Evolutionary conservation across 1,140 invertebrate genomes (phyloP).

Genomic region (Drosophila parvula): DNA sequence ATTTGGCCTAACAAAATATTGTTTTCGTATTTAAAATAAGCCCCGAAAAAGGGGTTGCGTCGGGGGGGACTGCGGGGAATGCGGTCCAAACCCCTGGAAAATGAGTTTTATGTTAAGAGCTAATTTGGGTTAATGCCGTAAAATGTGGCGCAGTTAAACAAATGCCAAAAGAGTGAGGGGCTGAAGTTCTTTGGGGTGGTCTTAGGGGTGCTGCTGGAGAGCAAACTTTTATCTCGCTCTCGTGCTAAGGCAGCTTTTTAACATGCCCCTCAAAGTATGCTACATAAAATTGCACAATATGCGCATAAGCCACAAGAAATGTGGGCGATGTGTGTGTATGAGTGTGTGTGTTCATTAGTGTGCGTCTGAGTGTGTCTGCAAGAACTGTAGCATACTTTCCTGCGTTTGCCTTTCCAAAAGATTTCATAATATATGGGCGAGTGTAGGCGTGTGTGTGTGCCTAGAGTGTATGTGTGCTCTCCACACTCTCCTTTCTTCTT

Average conservation of each 20-base stretch:
- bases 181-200: neutral
- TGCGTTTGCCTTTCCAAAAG: slow-evolving; percentile 51
- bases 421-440: slow-evolving; percentile 56
- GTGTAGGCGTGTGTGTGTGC: slow-evolving; percentile 9
- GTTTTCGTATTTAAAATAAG: slow-evolving; percentile 45
- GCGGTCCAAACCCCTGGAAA: slow-evolving; percentile 52
- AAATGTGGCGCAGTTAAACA: slow-evolving; percentile 78
- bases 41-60: slow-evolving; percentile 20
- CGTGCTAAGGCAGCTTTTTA: slow-evolving; percentile 56
- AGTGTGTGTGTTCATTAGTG: slow-evolving; percentile 40
- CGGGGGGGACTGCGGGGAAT: slow-evolving; percentile 1
- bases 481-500: neutral
- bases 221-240: slow-evolving; percentile 43
- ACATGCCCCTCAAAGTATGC: slow-evolving; percentile 67
- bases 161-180: slow-evolving; percentile 35
- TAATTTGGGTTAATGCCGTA: slow-evolving; percentile 80
- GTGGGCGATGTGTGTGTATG: slow-evolving; percentile 27
- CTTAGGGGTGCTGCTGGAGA: slow-evolving; percentile 8
- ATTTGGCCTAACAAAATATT: slow-evolving; percentile 43
- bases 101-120: slow-evolving; percentile 80
- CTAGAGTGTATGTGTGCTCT: slow-evolving; percentile 9
- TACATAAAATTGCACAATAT: slow-evolving; percentile 75
- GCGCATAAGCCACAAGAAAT: slow-evolving; percentile 45
- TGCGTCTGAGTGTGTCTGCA: slow-evolving; percentile 39
- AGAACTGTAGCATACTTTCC: slow-evolving; percentile 69